Evolutionary conservation across 2,113 vertebrate species (phyloP), one percentile per base, ranked within the genome.

Genomic region (Orientallactaga bullata): DNA sequence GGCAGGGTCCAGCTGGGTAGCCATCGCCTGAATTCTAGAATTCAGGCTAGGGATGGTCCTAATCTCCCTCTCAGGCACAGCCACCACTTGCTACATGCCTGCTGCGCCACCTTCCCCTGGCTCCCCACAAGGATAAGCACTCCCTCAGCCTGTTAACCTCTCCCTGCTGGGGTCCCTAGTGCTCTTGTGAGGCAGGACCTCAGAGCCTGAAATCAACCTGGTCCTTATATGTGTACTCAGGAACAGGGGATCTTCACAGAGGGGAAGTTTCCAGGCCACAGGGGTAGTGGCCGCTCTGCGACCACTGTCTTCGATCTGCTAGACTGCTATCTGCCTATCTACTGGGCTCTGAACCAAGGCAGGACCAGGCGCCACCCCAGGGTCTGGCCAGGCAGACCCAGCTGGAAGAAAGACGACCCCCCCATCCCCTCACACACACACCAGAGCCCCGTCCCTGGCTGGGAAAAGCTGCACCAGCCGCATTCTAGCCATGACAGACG

Each of bases 111-210:
- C 88, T 51, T 63, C 30, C 32, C 78, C 55, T 5, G 23, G 11
- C 28, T 12, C 21, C 51, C 21, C 42, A 7, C 0, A 0, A 77
- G 24, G 35, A 39, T 1, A 55, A 51, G 65, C 2, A 21, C 13
- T 28, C 11, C 7, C 12, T 30, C 30, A 12, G 42, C 23, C 37
- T 26, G 60, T 28, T 35, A 28, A 20, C 6, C 1, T 18, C 68
- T 37, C 12, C 4, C 28, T 58, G 6, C 68, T 4, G 26, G 24
- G 7, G 21, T 3, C 63, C 69, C 11, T 10, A 2, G n/a, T 0
- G 8, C 39, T 16, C 16, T 0, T 30, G n/a, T 32, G 18, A 42
- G 15, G 21, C 0, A 0, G 78, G 23, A 9, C 37, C 20, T 2
- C 0, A 5, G 9, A 81, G 60, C 77, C 30, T 61, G 13, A 47